phyloP scores from a whole-genome alignment of 2,888 invertebrate species.

The Macrophya annulata region DNA sequence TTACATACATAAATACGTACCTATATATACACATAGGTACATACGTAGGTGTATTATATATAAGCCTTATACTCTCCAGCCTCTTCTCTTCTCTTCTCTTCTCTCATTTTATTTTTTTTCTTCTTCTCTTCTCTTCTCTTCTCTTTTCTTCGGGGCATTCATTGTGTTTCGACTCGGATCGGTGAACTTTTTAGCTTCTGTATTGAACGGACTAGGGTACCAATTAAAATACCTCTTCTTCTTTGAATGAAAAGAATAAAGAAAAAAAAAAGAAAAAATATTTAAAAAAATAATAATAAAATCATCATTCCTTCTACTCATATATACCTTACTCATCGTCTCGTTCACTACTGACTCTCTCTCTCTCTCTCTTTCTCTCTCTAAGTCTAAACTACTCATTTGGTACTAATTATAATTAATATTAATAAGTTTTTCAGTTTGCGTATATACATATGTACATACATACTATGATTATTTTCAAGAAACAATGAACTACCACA shows the following conservation, averaged over 20 bases:
- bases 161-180: conserved; percentile 54
- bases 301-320: background rate
- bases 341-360: background rate
- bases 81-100: conserved; percentile 2
- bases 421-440: background rate
- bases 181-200: conserved; percentile 56
- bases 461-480: too few species aligned
- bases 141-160: conserved; percentile 40
- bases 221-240: conserved; percentile 54
- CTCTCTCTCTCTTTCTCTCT: background rate
- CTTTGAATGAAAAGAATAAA: background rate
- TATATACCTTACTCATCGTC: background rate
- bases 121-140: conserved; percentile 22
- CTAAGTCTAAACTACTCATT: background rate
- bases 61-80: conserved; percentile 27
- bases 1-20: background rate
- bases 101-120: background rate
- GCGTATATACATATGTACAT: background rate
- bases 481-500: too few species aligned
- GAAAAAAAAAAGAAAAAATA: background rate
- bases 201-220: conserved; percentile 48
- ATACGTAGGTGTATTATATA: conserved; percentile 1
- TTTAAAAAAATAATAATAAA: background rate
- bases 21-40: background rate
- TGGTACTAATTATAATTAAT: background rate